phyloP scores from a whole-genome alignment of 1,140 invertebrate species.

The Euura lappo region DNA sequence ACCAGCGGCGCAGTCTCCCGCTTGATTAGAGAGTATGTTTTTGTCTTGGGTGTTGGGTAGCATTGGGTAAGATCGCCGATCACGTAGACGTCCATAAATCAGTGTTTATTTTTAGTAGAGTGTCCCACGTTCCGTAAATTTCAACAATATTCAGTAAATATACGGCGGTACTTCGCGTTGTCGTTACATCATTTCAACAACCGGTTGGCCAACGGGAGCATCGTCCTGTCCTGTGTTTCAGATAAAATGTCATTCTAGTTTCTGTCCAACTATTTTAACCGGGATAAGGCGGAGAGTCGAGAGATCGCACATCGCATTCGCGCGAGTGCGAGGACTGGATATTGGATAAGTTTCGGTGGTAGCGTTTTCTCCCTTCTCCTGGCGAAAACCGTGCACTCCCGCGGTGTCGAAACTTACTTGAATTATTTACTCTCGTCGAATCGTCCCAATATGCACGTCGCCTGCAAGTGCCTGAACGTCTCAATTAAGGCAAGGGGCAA shows the following conservation, averaged over 20 bases:
- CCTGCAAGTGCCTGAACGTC: slow-evolving; percentile 63
- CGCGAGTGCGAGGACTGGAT: not conserved
- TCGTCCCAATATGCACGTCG: slow-evolving; percentile 39
- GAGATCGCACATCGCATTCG: not conserved
- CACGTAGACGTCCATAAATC: slow-evolving; percentile 32
- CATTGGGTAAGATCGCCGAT: not conserved
- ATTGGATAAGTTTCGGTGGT: not conserved
- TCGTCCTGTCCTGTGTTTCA: not conserved
- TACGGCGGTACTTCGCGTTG: not conserved
- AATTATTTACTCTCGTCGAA: not conserved
- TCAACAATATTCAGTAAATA: slow-evolving; percentile 16
- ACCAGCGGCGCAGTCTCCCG: no score
- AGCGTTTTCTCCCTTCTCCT: not conserved
- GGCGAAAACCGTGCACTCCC: not conserved
- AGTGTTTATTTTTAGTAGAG: slow-evolving; percentile 38
- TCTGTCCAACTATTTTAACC: not conserved
- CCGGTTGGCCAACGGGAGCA: not conserved
- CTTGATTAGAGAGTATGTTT: slow-evolving; percentile 36
- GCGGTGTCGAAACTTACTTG: not conserved
- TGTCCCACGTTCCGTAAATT: not conserved
- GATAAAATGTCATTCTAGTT: not conserved
- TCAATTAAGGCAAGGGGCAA: slow-evolving; percentile 52
- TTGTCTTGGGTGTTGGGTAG: slow-evolving; percentile 25
- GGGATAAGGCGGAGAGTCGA: not conserved
- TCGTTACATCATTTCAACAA: not conserved